Evolutionary conservation across 1,140 invertebrate species (phyloP).

Genomic region (Ooceraea biroi): DNA sequence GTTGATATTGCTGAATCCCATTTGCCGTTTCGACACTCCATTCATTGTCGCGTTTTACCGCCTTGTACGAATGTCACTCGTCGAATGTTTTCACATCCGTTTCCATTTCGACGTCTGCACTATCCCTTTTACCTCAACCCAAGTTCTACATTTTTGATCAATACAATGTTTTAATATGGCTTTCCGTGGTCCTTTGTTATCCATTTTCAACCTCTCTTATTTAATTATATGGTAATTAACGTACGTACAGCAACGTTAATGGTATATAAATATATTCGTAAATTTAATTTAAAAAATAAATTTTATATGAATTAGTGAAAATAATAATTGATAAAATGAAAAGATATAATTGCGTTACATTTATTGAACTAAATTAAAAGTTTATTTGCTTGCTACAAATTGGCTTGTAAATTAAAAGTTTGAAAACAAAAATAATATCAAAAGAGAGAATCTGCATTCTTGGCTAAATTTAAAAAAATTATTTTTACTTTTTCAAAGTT

Average conservation of each 20-base stretch:
- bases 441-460: neutral
- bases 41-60: constrained; percentile 46
- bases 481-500: neutral
- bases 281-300: constrained; percentile 7
- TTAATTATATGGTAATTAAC: constrained; percentile 38
- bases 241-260: neutral
- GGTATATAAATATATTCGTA: too few species aligned
- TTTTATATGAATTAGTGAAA: neutral
- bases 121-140: constrained; percentile 25
- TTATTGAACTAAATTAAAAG: constrained; percentile 21
- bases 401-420: constrained; percentile 1
- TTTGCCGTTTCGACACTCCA: constrained; percentile 51
- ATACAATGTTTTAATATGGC: constrained; percentile 12
- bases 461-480: neutral
- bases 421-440: neutral
- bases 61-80: constrained; percentile 22
- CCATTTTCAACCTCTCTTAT: neutral
- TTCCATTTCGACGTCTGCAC: constrained; percentile 11
- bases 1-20: constrained; percentile 50
- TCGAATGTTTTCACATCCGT: constrained; percentile 48
- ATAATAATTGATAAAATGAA: neutral
- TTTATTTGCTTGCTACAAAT: constrained; percentile 4
- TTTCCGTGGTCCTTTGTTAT: neutral
- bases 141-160: constrained; percentile 42
- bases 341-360: neutral